phyloP scores from a whole-genome alignment of 1,140 invertebrate species.

The Lucilia cuprina region DNA sequence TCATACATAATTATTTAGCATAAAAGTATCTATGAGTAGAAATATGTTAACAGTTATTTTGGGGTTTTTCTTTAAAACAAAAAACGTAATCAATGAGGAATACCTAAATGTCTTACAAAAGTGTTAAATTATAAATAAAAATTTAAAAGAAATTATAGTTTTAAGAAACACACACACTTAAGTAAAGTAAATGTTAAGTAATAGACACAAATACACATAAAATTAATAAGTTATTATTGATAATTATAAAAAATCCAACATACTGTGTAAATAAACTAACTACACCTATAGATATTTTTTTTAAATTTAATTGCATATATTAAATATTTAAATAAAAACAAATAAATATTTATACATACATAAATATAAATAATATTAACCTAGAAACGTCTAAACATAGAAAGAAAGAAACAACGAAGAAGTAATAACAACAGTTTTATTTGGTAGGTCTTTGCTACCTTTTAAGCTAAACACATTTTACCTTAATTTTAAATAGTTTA shows the following conservation, averaged over 20 bases:
- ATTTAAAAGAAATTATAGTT: background rate
- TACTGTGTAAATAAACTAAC: background rate
- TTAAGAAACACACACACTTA: background rate
- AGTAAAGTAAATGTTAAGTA: background rate
- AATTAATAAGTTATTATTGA: too few relatives aligned
- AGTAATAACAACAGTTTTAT: background rate
- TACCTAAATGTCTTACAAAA: slow-evolving; percentile 22
- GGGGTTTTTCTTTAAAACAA: background rate
- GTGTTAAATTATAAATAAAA: slow-evolving; percentile 14
- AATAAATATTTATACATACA: background rate
- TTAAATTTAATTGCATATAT: background rate
- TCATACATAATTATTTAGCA: too few relatives aligned
- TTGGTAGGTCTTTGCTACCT: background rate
- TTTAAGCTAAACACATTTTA: background rate
- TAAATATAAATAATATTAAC: slow-evolving; percentile 18
- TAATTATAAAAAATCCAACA: too few relatives aligned
- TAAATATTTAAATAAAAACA: background rate
- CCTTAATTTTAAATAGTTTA: background rate
- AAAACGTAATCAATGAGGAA: background rate
- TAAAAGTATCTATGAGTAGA: background rate
- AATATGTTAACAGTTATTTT: background rate
- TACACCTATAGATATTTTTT: background rate
- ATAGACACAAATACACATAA: background rate
- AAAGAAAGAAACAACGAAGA: background rate
- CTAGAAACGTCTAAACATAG: background rate